Evolutionary conservation across 2,797 vertebrate genomes (phyloP), one percentile per base, ranked within the genome.

Genomic region (Trichosurus vulpecula): DNA sequence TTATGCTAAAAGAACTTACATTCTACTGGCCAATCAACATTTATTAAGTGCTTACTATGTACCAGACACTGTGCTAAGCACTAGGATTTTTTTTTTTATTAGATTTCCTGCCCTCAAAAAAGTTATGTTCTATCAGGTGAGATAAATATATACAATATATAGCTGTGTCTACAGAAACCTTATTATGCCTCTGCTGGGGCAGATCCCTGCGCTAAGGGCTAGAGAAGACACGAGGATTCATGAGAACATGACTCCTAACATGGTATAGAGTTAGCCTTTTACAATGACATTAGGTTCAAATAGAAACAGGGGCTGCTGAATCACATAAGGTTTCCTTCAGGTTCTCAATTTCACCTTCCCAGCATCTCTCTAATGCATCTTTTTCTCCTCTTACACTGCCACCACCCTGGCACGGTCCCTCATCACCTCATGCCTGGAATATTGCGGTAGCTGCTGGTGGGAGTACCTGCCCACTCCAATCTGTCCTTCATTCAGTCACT

Each of bases 401-500:
- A 87, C 41, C 3, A 27, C 25, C 10, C 25, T 47, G 74, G 10
- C 0, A 47, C 6, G 47, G 9, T 51, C 74, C 41, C 41, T 87
- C 25, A 4, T 47, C 41, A 87, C 9, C 1, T 87, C 41, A 87
- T 87, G 41, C 41, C 22, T 87, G 3, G 22, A 87, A 29, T 87
- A 47, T 51, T 12, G 22, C 22, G 25, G 22, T 47, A 4, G 22
- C 22, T 27, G 2, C 19, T 12, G n/a, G 8, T 10, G n/a, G 16
- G n/a, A 22, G 2, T 74, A 22, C 8, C 41, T 81, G 8, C 41
- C 22, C 8, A 47, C 41, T 74, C 61, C 61, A 94, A 96, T 96
- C 52, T 54, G 25, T 57, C 58, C 53, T 96, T 54, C 74, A 90
- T 95, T 47, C 47, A 95, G 95, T 90, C 52, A 93, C 56, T 93